These are phyloP conservation scores for Parnassius glacialis DNA, from an alignment of 2,888 invertebrate species.

Conservation along the genomic window DNA sequence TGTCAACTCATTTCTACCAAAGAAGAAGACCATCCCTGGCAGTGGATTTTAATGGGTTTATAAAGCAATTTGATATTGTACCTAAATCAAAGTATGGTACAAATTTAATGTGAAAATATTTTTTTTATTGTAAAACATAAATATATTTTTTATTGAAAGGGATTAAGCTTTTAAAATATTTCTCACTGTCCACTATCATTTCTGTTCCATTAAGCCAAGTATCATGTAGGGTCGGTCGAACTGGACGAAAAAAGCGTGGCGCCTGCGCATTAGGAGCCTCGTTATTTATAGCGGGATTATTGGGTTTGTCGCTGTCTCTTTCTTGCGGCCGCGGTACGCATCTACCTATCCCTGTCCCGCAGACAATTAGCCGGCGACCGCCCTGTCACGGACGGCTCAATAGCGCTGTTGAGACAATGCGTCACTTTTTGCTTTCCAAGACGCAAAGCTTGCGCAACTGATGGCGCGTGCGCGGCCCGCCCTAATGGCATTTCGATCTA, in stretches of 20 bases:
- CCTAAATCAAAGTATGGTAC: no score
- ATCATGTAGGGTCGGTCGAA: conserved; percentile 44
- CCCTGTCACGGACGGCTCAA: conserved; percentile 38
- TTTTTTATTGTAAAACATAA: background rate
- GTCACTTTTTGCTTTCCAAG: conserved; percentile 34
- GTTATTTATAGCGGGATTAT: conserved; percentile 69
- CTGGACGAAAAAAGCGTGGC: conserved; percentile 57
- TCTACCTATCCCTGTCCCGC: conserved; percentile 38
- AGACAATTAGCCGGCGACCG: conserved; percentile 55
- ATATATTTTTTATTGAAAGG: conserved; percentile 4
- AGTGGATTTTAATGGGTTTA: background rate
- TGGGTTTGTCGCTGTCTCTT: conserved; percentile 41
- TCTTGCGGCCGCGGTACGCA: conserved; percentile 29
- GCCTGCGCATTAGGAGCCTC: conserved; percentile 65
- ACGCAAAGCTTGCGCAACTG: conserved; percentile 36
- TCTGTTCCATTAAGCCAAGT: conserved; percentile 38
- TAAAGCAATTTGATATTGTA: background rate
- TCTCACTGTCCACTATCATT: conserved; percentile 15
- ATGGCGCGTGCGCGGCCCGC: conserved; percentile 40
- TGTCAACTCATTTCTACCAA: no score
- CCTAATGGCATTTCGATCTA: conserved; percentile 35
- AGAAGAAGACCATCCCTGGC: no score
- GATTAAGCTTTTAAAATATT: conserved; percentile 17
- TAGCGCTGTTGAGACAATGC: conserved; percentile 37
- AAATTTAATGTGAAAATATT: background rate